Conservation (phyloP, 2,797 vertebrate genomes). For the Chrysolophus pictus region DNA sequence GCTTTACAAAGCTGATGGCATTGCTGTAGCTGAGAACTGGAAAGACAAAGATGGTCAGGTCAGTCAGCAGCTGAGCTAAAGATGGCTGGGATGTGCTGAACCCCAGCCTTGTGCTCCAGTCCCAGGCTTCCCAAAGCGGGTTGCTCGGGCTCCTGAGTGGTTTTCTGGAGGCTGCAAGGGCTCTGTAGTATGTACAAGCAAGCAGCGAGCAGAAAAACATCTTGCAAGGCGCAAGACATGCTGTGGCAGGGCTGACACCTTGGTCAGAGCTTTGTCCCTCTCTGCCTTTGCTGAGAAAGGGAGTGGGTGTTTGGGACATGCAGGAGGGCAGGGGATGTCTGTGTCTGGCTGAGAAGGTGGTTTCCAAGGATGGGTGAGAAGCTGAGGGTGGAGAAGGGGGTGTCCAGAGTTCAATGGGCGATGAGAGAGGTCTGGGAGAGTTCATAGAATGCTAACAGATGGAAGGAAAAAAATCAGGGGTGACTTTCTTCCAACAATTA, state of each 20-base stretch:
- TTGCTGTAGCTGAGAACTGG: background rate
- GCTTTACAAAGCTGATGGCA: background rate
- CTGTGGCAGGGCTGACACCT: background rate
- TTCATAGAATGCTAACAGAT: background rate
- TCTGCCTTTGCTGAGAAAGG: background rate
- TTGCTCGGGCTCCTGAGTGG: background rate
- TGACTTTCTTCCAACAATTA: background rate
- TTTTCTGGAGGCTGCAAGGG: background rate
- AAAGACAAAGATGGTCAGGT: background rate
- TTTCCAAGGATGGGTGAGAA: constrained; percentile 26
- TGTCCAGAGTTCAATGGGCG: background rate
- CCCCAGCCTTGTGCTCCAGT: background rate
- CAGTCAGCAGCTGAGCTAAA: background rate
- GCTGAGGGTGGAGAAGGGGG: background rate
- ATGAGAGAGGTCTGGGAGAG: background rate
- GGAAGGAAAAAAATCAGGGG: background rate
- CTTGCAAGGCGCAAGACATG: background rate
- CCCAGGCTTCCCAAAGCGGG: background rate
- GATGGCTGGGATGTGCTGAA: background rate
- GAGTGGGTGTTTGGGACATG: background rate
- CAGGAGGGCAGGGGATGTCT: background rate
- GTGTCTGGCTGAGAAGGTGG: background rate
- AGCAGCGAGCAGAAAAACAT: background rate
- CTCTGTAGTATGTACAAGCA: background rate
- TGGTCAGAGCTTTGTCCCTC: background rate